Conservation (phyloP, 1,140 invertebrate species). For the Zaprionus inermis region DNA sequence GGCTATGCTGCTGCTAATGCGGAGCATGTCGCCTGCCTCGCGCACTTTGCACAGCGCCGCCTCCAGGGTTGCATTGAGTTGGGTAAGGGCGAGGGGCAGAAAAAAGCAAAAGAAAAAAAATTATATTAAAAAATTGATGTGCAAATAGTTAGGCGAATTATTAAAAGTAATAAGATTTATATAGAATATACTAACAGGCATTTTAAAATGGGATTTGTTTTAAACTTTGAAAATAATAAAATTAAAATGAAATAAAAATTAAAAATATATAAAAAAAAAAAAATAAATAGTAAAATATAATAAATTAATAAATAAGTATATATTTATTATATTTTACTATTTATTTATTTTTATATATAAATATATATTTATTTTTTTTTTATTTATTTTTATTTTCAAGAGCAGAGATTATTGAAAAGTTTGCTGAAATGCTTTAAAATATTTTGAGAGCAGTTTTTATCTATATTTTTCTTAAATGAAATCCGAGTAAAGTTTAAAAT, state of each 20-base stretch:
- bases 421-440: not conserved
- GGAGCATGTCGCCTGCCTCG: slow-evolving; percentile 2
- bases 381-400: too few relatives aligned
- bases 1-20: slow-evolving; percentile 9
- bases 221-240: too few relatives aligned
- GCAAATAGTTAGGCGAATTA: not conserved
- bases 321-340: not conserved
- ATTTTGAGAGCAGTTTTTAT: not conserved
- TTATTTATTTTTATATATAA: not conserved
- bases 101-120: not conserved
- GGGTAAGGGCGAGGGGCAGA: not conserved
- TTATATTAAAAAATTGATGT: not conserved
- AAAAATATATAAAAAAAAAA: not conserved
- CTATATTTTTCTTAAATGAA: too few relatives aligned
- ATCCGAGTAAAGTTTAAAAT: not conserved
- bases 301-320: too few relatives aligned
- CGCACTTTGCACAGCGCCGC: slow-evolving; percentile 13
- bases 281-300: too few relatives aligned
- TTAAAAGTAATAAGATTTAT: not conserved
- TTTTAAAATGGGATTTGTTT: too few relatives aligned
- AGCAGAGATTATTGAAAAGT: not conserved
- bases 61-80: not conserved
- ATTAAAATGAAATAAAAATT: not conserved
- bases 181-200: too few relatives aligned
- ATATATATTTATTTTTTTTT: too few relatives aligned